Base-by-base conservation (phyloP, 2,888 invertebrate species). In the Odontocolon sp. region DNA sequence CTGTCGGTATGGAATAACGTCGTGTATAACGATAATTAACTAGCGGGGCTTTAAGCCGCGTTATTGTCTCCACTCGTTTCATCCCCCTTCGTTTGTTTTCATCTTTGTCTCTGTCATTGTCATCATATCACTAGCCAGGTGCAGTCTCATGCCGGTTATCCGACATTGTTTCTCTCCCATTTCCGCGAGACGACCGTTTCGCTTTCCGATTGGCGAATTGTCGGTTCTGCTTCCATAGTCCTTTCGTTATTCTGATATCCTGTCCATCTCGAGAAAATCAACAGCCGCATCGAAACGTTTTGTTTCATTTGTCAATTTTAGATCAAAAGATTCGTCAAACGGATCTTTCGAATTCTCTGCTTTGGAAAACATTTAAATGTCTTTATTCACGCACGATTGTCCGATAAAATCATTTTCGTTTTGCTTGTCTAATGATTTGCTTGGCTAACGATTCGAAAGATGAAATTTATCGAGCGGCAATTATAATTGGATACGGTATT, bases 21-120 rank as follows among this genome's bases (percentile, higher is more conserved):
- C 47, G 40, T 64, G 36, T 59, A 59, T 33, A 64, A 69, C 52
- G 50, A 57, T 64, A 75, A 75, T 75, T 75, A 75, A 75, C 63
- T 47, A 52, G 18, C 56, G 56, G 31, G n/a, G 54, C 66, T 71
- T 59, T 61, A 52, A 63, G 40, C 42, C 31, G 21, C 26, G 54
- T 50, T 63, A 66, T 71, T 77, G 56, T 75, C 57, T 52, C 57
- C 64, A 52, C 69, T 40, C 59, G 63, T 69, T 59, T 64, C 59
- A 56, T 67, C 56, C 33, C 63, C 67, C 14, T 47, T 56, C 54
- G 45, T 38, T 23, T 42, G 31, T 61, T 67, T 54, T 57, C 59
- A 42, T 21, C 40, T 14, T 2, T 31, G 14, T 31, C 52, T 16
- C 28, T 28, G 63, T 33, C 66, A 59, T 52, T 61, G 59, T 16